Percentiles rank a stretch among this genome's conserved stretches.
These are phyloP conservation scores for Microcebus griseorufus DNA, from an alignment of 2,113 vertebrate genomes.

Conservation along the genomic window DNA sequence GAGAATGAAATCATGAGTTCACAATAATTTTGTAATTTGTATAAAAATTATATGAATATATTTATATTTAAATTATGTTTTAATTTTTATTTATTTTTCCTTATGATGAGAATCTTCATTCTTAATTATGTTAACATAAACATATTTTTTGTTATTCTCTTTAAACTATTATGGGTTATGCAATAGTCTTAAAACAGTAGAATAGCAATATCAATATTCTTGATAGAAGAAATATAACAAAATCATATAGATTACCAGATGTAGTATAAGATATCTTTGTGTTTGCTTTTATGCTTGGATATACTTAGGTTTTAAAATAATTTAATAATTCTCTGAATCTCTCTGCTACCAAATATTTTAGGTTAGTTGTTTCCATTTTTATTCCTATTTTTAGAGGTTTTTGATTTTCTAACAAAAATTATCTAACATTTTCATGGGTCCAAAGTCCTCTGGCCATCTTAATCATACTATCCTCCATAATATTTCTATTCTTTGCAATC, in stretches of 20 bases:
- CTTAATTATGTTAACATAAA: background rate
- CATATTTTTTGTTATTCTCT: background rate
- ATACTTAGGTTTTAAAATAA: background rate
- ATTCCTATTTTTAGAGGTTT: background rate
- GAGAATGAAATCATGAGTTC: background rate
- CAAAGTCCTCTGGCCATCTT: fast-evolving
- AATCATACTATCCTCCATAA: background rate
- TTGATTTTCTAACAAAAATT: background rate
- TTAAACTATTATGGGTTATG: background rate
- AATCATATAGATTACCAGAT: background rate
- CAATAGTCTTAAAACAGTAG: background rate
- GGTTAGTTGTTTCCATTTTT: background rate
- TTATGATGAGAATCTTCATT: background rate
- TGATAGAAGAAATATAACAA: background rate
- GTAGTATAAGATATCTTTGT: background rate
- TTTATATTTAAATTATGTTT: background rate
- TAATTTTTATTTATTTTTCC: background rate
- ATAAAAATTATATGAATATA: background rate
- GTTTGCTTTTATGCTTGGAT: background rate
- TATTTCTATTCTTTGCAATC: background rate
- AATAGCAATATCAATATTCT: background rate
- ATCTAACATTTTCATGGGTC: background rate
- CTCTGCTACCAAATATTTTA: background rate
- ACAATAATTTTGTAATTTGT: background rate
- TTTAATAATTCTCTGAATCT: background rate